A percentile compares a stretch with the other conserved stretches of the same genome.
Conservation (phyloP, 2,888 invertebrate species). For the Andrena praecox region DNA sequence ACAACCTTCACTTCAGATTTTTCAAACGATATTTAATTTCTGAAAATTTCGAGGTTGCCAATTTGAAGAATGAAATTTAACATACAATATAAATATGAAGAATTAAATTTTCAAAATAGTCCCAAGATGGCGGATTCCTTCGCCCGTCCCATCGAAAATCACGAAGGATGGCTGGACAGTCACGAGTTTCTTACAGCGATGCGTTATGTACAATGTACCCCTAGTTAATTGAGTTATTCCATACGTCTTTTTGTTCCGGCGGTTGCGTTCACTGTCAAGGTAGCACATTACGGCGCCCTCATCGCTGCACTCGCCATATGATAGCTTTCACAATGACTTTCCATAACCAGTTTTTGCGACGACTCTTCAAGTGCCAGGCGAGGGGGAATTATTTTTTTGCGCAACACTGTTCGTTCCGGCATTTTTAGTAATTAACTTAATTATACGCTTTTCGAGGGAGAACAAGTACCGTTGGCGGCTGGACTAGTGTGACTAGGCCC, state of each 20-base stretch:
- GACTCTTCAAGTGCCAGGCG: slow-evolving; percentile 18
- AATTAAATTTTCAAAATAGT: too few relatives aligned
- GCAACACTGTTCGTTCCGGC: slow-evolving; percentile 24
- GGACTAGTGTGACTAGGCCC: not conserved
- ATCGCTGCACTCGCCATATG: slow-evolving; percentile 30
- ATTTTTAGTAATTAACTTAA: slow-evolving; percentile 49
- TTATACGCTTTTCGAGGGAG: slow-evolving; percentile 22
- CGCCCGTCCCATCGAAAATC: not conserved
- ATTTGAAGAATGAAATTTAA: too few relatives aligned
- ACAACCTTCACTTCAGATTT: too few relatives aligned
- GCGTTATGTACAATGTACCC: not conserved
- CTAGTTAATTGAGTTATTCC: slow-evolving; percentile 39
- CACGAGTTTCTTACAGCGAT: not conserved
- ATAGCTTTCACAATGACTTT: slow-evolving; percentile 50
- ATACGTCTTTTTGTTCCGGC: not conserved
- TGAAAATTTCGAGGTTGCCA: not conserved
- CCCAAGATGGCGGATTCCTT: not conserved
- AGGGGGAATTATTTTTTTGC: slow-evolving; percentile 29
- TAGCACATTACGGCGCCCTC: slow-evolving; percentile 25
- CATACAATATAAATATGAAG: too few relatives aligned
- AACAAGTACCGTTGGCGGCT: not conserved
- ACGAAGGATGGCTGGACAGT: not conserved
- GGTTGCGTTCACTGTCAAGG: slow-evolving; percentile 18
- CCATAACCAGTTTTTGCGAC: slow-evolving; percentile 49
- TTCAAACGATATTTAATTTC: too few relatives aligned